A percentile compares a stretch with the other conserved stretches of the same genome.
Evolutionary conservation across 2,888 invertebrate species (phyloP).

Genomic region (Sclerodermus sp.): DNA sequence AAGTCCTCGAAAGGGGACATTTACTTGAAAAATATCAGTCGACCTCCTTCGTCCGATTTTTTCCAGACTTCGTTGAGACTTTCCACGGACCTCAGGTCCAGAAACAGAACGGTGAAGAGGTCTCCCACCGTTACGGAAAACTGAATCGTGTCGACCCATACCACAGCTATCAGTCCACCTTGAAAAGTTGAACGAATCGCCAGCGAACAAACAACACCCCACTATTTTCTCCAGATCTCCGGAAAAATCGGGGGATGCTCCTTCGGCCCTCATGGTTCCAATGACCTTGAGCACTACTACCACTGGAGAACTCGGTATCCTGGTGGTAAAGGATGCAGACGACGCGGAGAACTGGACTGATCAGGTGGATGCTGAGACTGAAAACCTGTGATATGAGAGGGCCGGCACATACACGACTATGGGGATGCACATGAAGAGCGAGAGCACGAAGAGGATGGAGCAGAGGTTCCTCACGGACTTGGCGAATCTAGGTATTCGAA

Average conservation of each 20-base stretch:
- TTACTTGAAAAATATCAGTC: slow-evolving; percentile 67
- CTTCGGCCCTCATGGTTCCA: no score
- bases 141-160: slow-evolving; percentile 67
- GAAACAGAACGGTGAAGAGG: slow-evolving; percentile 61
- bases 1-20: no score
- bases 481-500: slow-evolving; percentile 70
- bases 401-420: slow-evolving; percentile 73
- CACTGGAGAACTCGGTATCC: no score
- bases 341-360: slow-evolving; percentile 69
- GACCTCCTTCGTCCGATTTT: slow-evolving; percentile 61
- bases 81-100: slow-evolving; percentile 63
- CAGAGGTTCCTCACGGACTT: slow-evolving; percentile 63
- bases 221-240: no score
- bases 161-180: slow-evolving; percentile 68
- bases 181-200: slow-evolving; percentile 17
- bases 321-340: slow-evolving; percentile 70
- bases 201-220: no score
- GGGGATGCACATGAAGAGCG: slow-evolving; percentile 64
- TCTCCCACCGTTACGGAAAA: slow-evolving; percentile 63
- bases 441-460: slow-evolving; percentile 64
- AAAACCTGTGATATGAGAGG: slow-evolving; percentile 71
- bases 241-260: no score
- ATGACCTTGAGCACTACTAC: no score
- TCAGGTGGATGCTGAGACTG: slow-evolving; percentile 66
- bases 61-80: slow-evolving; percentile 64